Evolutionary conservation across 2,113 vertebrate genomes (phyloP).

Genomic region (Syngnathus scovelli): DNA sequence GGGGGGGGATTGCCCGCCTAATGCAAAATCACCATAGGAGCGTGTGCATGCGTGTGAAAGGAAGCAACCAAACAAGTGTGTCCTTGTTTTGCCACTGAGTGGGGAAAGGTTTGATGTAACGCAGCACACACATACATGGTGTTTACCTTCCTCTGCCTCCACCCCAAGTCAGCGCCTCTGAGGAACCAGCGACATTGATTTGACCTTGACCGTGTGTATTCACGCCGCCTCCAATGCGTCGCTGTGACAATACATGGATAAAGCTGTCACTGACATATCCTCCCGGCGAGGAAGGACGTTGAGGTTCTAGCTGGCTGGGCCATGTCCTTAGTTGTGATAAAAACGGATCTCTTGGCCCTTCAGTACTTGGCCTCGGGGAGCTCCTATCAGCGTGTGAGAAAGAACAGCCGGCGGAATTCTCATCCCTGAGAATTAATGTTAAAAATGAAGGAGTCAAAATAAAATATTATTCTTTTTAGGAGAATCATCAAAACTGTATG

Average conservation of each 20-base stretch:
- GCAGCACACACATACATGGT: constrained; percentile 2
- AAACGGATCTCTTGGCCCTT: constrained; percentile 38
- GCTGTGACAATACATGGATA: constrained; percentile 45
- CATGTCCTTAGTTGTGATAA: constrained; percentile 46
- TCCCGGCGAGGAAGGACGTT: constrained; percentile 37
- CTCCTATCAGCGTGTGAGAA: constrained; percentile 36
- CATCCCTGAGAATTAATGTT: too few relatives aligned
- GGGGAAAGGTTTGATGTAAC: constrained; percentile 40
- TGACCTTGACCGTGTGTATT: constrained; percentile 37
- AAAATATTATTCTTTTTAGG: too few relatives aligned
- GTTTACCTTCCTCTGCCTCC: constrained; percentile 13
- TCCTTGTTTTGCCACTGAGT: constrained; percentile 14
- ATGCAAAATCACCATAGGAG: not conserved
- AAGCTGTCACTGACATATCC: constrained; percentile 60
- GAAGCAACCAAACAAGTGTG: constrained; percentile 34
- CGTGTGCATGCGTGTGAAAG: constrained; percentile 13
- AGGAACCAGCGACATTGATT: constrained; percentile 36
- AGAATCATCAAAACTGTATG: too few relatives aligned
- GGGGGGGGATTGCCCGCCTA: not conserved
- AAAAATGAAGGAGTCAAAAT: too few relatives aligned
- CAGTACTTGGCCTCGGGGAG: not conserved
- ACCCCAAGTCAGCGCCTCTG: not conserved
- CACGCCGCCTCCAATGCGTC: constrained; percentile 18
- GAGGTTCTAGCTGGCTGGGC: constrained; percentile 13
- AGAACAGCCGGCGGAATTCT: not conserved